Base-by-base conservation (phyloP, 2,797 vertebrate genomes). In the Periophthalmus magnuspinnatus region DNA sequence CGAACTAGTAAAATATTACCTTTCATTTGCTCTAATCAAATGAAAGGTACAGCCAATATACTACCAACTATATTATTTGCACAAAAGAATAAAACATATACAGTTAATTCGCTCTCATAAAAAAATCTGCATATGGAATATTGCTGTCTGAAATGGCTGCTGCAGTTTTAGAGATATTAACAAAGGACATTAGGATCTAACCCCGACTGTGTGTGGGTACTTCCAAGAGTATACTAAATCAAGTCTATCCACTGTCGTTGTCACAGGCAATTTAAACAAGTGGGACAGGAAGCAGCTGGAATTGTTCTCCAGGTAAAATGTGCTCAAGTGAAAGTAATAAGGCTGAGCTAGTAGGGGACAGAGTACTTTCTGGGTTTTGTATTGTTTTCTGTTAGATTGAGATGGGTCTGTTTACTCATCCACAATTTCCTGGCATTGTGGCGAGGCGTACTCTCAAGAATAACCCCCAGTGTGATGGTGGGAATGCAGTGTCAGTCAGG, bases 271-370 rank as follows among this genome's bases (percentile, higher is more conserved):
- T 77, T 70, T 14, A 0, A 75, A 56, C 55, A 8, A 57, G 33
- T 63, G 28, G 78, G 54, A 22, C 38, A 78, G 47, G 21, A 32
- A 22, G 22, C 28, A 64, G 11, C 19, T 61, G 24, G n/a, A 50
- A 75, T 65, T 76, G 62, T 69, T 75, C 50, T 81, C 36, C 17
- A 19, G 61, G 36, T 71, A 58, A 70, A 81, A 72, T 67, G 4
- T 24, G 1, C 75, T 69, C 47, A 36, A 61, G 61, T 38, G 81
- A 84, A 82, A 68, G 65, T 77, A 85, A 81, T 83, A 76, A 79
- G 75, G 64, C 28, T 33, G 65, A 69, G 21, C 69, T 10, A 24
- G 77, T 79, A 66, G 50, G 5, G 67, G 33, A 48, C 45, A 24
- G 48, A 68, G 74, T 47, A 75, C 69, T 32, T 54, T 54, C 14